These are phyloP conservation scores for Pristionchus entomophagus DNA, from an alignment of 2,888 invertebrate species.

Conservation along the genomic window DNA sequence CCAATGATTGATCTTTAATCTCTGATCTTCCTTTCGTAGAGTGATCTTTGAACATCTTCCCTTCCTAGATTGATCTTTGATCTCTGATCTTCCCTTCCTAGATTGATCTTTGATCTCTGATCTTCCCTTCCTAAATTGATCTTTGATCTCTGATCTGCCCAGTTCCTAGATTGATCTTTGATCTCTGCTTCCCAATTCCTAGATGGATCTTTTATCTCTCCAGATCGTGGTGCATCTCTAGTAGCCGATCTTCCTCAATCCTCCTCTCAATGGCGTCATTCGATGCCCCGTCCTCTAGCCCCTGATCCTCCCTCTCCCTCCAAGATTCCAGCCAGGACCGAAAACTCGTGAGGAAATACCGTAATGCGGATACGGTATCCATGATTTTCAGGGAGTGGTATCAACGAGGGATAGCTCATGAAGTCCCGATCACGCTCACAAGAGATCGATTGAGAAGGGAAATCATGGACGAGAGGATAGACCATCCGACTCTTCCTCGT, in stretches of 20 bases:
- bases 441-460: slow-evolving; percentile 40
- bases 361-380: not conserved
- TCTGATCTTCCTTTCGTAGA: not conserved
- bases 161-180: not conserved
- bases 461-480: not conserved
- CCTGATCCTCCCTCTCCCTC: slow-evolving; percentile 27
- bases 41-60: not conserved
- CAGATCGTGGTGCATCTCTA: slow-evolving; percentile 31
- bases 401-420: slow-evolving; percentile 1
- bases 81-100: slow-evolving; percentile 25
- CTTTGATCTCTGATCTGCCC: not conserved
- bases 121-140: not conserved
- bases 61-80: not conserved
- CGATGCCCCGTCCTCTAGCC: slow-evolving; percentile 12
- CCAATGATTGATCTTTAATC: not conserved
- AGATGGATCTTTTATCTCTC: too few relatives aligned
- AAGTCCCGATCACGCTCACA: slow-evolving; percentile 23
- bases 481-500: slow-evolving; percentile 6
- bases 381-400: slow-evolving; percentile 4
- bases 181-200: too few relatives aligned
- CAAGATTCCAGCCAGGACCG: slow-evolving; percentile 9
- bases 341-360: not conserved
- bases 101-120: too few relatives aligned
- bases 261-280: slow-evolving; percentile 7
- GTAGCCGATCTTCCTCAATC: slow-evolving; percentile 20